These are phyloP conservation scores for Allophyes oxyacanthae DNA, from an alignment of 2,888 invertebrate species.

Conservation along the genomic window DNA sequence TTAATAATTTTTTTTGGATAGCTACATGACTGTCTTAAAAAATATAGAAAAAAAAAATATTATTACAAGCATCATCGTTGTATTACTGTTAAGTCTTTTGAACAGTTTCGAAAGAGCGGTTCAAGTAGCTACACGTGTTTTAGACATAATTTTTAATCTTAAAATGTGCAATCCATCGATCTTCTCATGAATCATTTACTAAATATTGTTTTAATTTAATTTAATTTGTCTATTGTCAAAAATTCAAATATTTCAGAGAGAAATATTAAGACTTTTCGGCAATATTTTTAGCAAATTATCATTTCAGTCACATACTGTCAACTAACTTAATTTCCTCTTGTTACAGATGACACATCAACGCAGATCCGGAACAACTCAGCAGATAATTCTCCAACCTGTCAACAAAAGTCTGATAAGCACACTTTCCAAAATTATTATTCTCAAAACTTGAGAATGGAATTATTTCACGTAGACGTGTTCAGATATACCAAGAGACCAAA, in stretches of 20 bases:
- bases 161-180: background rate
- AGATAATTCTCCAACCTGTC: slow-evolving; percentile 38
- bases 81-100: background rate
- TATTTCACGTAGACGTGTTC: slow-evolving; percentile 52
- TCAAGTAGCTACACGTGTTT: background rate
- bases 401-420: slow-evolving; percentile 36
- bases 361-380: slow-evolving; percentile 25
- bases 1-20: slow-evolving; percentile 2
- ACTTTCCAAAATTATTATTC: slow-evolving; percentile 66
- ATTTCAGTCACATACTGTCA: slow-evolving; percentile 29
- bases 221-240: too few relatives aligned
- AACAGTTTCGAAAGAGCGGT: slow-evolving; percentile 3
- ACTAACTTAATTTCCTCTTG: slow-evolving; percentile 34
- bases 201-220: too few relatives aligned
- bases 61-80: background rate
- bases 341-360: slow-evolving; percentile 47
- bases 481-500: slow-evolving; percentile 31
- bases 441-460: slow-evolving; percentile 69
- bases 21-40: background rate
- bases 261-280: too few relatives aligned
- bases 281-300: slow-evolving; percentile 1
- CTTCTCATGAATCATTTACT: too few relatives aligned
- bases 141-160: background rate
- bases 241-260: too few relatives aligned
- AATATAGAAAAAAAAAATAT: slow-evolving; percentile 1